Evolutionary conservation across 2,888 invertebrate species (phyloP).

Genomic region (Agrotis exclamationis): DNA sequence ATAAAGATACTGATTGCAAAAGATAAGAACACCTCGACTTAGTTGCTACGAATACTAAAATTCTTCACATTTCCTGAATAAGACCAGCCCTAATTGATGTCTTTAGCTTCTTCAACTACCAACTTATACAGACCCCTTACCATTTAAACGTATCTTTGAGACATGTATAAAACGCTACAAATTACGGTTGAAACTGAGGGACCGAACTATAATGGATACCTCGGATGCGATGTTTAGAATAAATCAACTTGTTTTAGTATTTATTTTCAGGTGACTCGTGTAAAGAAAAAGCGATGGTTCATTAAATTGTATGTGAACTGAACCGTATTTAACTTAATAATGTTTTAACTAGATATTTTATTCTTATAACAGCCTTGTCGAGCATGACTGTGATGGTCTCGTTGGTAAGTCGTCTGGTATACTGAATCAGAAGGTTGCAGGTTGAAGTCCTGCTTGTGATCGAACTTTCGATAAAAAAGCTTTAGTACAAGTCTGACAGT

Average conservation of each 20-base stretch:
- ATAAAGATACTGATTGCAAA: neutral
- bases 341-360: neutral
- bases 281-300: neutral
- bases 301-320: neutral
- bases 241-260: constrained; percentile 25
- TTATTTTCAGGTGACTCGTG: neutral
- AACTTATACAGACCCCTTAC: constrained; percentile 6
- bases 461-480: too few species aligned
- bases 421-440: too few species aligned
- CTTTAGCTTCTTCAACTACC: constrained; percentile 24
- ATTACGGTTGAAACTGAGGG: constrained; percentile 19
- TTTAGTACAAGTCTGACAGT: too few species aligned
- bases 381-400: too few species aligned
- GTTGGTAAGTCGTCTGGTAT: too few species aligned
- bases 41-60: constrained; percentile 31
- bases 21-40: constrained; percentile 16
- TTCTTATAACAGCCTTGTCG: neutral
- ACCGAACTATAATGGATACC: constrained; percentile 7
- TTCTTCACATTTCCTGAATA: constrained; percentile 37
- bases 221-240: constrained; percentile 15
- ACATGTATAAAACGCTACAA: constrained; percentile 26
- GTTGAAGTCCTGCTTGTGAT: too few species aligned
- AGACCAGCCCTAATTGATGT: constrained; percentile 47
- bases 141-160: constrained; percentile 13
- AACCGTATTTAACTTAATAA: neutral